Evolutionary conservation across 2,888 invertebrate species (phyloP), one percentile per base, ranked within the genome.

Genomic region (Cephus nigrinus): DNA sequence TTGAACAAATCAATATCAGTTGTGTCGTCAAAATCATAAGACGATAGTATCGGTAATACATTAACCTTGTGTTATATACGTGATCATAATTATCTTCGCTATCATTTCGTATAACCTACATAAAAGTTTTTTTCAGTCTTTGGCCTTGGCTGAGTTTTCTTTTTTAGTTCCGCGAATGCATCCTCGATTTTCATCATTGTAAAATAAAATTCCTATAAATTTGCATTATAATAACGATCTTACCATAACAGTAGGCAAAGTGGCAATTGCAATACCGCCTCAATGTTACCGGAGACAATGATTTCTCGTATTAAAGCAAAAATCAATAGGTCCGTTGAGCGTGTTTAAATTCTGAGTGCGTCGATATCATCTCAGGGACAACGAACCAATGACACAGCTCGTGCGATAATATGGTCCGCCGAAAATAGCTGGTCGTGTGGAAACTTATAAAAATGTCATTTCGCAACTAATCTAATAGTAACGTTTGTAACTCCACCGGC

Each of bases 381-480:
- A 55, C 55, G 55, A 23, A 55, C 23, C 55, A 55, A 23, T 23
- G 55, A 55, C 55, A 23, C 23, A 55, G 55, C 55, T 55, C 55
- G 23, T 55, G 9, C 55, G 55, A 55, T 15, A 55, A 55, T 55
- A 55, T 23, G 55, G 23, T 55, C 23, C 23, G 55, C 9, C 55
- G 23, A 55, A 55, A 55, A 55, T 55, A 55, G 23, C 23, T 23
- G 23, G 23, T 23, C 11, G 71, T 5, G 71, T 11, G 31, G 31
- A 5, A 33, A 71, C 12, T 31, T 71, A 71, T 71, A 71, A 71
- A 71, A 71, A 71, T 71, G 12, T 12, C 12, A 71, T 71, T 71
- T 71, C 71, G 71, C 71, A 30, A 71, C 31, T 31, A 71, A 71
- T 71, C 71, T 71, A 71, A 71, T 71, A 31, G 71, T 71, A 71